Evolutionary conservation across 2,888 invertebrate species (phyloP).

Genomic region (Tachina lurida): DNA sequence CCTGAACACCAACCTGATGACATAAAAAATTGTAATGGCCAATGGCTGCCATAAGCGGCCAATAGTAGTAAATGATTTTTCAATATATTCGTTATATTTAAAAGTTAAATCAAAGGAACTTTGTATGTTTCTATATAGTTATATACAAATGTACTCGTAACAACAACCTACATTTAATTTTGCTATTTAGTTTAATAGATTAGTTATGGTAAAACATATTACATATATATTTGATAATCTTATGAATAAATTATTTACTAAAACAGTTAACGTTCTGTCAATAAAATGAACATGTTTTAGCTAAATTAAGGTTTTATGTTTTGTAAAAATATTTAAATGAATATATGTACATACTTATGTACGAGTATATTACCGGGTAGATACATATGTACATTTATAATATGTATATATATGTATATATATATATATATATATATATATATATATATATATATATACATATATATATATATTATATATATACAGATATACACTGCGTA

Average conservation of each 20-base stretch:
- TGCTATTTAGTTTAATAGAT: not conserved
- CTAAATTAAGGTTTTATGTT: not conserved
- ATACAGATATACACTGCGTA: too few species aligned
- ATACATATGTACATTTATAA: too few species aligned
- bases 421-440: too few species aligned
- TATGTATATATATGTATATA: too few species aligned
- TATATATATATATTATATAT: too few species aligned
- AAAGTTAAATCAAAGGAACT: not conserved
- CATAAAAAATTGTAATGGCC: constrained; percentile 18
- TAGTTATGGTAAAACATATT: not conserved
- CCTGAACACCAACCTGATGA: not conserved
- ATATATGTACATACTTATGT: not conserved
- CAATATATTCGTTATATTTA: not conserved
- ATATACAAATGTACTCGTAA: not conserved
- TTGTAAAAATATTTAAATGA: too few species aligned
- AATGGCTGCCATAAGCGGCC: constrained; percentile 25
- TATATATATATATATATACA: too few species aligned
- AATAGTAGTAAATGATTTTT: not conserved
- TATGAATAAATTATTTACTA: not conserved
- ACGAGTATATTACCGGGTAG: too few species aligned
- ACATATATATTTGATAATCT: not conserved
- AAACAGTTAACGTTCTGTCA: not conserved
- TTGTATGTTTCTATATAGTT: not conserved
- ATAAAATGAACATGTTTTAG: not conserved
- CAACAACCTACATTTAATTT: not conserved